phyloP scores from a whole-genome alignment of 1,140 invertebrate genomes.

The Euwallacea similis region DNA sequence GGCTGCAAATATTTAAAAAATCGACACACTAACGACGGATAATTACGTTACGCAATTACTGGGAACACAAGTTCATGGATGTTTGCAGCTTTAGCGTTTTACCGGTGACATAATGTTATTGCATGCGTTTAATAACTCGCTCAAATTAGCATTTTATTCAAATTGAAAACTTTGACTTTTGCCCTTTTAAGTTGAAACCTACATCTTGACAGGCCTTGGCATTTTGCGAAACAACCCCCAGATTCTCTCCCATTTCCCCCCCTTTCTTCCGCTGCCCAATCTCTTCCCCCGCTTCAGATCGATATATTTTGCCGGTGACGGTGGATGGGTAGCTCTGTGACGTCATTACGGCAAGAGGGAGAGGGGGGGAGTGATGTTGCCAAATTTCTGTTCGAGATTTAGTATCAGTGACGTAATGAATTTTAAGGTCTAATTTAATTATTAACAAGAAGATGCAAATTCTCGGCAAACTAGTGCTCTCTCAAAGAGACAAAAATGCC shows the following conservation, averaged over 20 bases:
- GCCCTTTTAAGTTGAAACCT: neutral
- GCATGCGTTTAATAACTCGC: too few relatives aligned
- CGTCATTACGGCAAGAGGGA: neutral
- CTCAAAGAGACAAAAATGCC: too few relatives aligned
- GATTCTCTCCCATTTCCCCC: neutral
- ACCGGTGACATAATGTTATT: too few relatives aligned
- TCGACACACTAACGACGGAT: neutral
- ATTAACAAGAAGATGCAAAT: too few relatives aligned
- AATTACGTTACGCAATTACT: slow-evolving; percentile 3
- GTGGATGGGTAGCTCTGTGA: neutral
- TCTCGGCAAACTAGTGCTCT: too few relatives aligned
- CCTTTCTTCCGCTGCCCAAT: neutral
- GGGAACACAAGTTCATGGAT: slow-evolving; percentile 4
- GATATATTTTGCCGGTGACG: neutral
- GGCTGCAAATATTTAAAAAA: neutral
- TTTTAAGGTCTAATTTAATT: too few relatives aligned
- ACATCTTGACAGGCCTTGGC: neutral
- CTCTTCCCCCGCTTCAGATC: neutral
- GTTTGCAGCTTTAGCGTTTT: neutral
- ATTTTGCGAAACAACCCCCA: neutral
- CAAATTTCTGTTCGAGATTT: too few relatives aligned
- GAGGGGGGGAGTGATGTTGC: too few relatives aligned
- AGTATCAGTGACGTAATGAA: too few relatives aligned
- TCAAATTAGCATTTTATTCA: too few relatives aligned
- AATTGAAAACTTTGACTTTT: too few relatives aligned